These are phyloP conservation scores for Tetheella fluctuosa DNA, from an alignment of 2,888 invertebrate species.

Conservation along the genomic window DNA sequence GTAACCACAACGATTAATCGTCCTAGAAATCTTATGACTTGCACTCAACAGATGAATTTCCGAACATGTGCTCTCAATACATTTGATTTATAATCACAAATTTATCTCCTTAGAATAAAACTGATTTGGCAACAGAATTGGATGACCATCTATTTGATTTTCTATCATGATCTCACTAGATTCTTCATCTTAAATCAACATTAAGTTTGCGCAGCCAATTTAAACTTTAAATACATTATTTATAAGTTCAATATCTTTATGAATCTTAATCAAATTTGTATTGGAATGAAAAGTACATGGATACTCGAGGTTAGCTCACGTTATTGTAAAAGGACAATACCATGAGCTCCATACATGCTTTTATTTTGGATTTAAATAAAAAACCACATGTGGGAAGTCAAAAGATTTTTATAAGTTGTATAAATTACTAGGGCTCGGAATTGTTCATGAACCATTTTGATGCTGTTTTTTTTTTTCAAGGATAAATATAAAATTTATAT, in stretches of 20 bases:
- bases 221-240: not conserved
- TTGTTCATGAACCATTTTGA: no score
- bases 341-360: no score
- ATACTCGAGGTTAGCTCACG: not conserved
- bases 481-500: no score
- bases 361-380: no score
- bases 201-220: not conserved
- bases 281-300: no score
- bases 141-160: not conserved
- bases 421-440: no score
- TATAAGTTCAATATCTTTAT: not conserved
- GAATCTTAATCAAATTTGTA: not conserved
- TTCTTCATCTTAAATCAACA: not conserved
- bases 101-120: not conserved
- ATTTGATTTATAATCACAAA: conserved; percentile 42
- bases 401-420: no score
- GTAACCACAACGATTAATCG: no score
- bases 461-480: no score
- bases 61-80: conserved; percentile 40
- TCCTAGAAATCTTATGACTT: conserved; percentile 14
- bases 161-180: not conserved
- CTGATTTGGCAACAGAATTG: conserved; percentile 4
- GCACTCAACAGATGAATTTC: conserved; percentile 34
- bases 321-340: no score
- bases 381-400: no score